Evolutionary conservation across 2,888 invertebrate species (phyloP).

Genomic region (Drosophila flavopinicola): DNA sequence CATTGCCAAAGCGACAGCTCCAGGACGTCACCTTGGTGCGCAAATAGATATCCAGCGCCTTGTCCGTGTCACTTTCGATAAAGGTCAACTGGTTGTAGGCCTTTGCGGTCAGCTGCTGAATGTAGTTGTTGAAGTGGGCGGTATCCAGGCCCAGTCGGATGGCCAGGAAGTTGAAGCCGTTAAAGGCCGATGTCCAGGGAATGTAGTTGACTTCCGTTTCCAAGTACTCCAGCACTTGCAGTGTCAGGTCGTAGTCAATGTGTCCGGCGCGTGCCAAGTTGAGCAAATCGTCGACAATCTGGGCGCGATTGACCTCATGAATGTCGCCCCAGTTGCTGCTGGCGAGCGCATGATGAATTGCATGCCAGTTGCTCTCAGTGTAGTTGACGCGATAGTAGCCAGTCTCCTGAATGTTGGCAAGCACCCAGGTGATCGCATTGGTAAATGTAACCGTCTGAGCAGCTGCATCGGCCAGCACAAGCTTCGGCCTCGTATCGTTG

Average conservation of each 20-base stretch:
- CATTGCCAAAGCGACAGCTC: slow-evolving; percentile 88
- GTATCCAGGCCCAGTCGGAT: slow-evolving; percentile 77
- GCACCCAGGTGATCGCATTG: slow-evolving; percentile 65
- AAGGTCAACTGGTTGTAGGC: slow-evolving; percentile 86
- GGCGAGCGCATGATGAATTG: slow-evolving; percentile 57
- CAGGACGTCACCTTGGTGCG: slow-evolving; percentile 87
- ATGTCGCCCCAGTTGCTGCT: slow-evolving; percentile 83
- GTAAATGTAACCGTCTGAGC: slow-evolving; percentile 1
- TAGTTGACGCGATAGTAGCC: slow-evolving; percentile 89
- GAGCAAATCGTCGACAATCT: slow-evolving; percentile 92
- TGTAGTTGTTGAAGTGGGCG: slow-evolving; percentile 80
- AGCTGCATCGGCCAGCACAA: slow-evolving; percentile 53
- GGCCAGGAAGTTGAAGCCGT: slow-evolving; percentile 83
- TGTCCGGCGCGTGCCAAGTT: slow-evolving; percentile 89
- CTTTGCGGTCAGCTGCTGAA: slow-evolving; percentile 84
- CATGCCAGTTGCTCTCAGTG: slow-evolving; percentile 87
- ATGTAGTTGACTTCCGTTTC: slow-evolving; percentile 88
- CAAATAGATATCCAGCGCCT: slow-evolving; percentile 86
- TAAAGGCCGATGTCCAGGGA: slow-evolving; percentile 91
- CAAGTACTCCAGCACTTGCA: slow-evolving; percentile 89
- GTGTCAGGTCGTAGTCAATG: slow-evolving; percentile 87
- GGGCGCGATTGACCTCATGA: slow-evolving; percentile 89
- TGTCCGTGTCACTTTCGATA: slow-evolving; percentile 82
- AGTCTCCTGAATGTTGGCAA: slow-evolving; percentile 82
- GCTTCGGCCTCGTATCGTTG: slow-evolving; percentile 59